phyloP scores from a whole-genome alignment of 2,888 invertebrate genomes.

The Nasonia oneida region DNA sequence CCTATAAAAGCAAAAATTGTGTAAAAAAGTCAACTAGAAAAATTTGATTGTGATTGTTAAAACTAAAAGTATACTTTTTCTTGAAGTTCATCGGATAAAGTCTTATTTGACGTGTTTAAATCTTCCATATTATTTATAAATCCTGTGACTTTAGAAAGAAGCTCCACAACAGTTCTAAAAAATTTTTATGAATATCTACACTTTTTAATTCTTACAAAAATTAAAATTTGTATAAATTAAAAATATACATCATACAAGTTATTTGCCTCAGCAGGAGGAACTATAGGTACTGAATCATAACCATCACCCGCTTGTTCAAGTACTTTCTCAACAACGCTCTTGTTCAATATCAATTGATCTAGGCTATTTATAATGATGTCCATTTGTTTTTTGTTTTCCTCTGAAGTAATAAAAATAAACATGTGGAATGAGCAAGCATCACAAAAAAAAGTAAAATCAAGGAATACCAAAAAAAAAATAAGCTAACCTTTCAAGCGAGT shows the following conservation, averaged over 20 bases:
- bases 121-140: background rate
- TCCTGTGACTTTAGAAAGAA: conserved; percentile 44
- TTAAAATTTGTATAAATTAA: background rate
- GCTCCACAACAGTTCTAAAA: conserved; percentile 26
- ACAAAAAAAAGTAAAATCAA: background rate
- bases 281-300: background rate
- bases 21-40: too few relatives aligned
- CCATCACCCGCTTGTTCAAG: conserved; percentile 40
- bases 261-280: background rate
- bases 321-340: conserved; percentile 39
- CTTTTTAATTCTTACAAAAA: background rate
- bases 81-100: background rate
- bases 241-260: conserved; percentile 5
- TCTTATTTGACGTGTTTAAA: background rate
- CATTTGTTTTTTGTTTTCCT: conserved; percentile 52
- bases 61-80: background rate
- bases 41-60: background rate
- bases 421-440: background rate
- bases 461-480: background rate
- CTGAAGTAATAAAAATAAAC: conserved; percentile 24
- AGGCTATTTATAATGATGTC: conserved; percentile 42
- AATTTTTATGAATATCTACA: background rate
- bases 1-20: background rate
- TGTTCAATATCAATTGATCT: conserved; percentile 46
- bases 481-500: conserved; percentile 34